A percentile compares a stretch with the other conserved stretches of the same genome.
Evolutionary conservation across 2,113 vertebrate genomes (phyloP).

Genomic region (Aegotheles bennettii): DNA sequence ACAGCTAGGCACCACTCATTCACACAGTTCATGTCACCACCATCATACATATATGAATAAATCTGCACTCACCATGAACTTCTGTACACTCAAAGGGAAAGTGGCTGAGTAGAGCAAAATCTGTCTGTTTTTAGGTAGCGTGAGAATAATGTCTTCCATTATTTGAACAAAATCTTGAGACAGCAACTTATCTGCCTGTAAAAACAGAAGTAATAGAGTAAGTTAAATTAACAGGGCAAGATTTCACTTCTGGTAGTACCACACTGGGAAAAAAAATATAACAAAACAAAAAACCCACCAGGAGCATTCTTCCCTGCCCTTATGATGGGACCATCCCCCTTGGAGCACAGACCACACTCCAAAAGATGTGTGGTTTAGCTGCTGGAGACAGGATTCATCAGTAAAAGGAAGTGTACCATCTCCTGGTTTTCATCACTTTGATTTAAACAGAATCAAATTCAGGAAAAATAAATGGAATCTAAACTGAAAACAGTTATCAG

Average conservation of each 20-base stretch:
- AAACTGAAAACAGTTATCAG: neutral
- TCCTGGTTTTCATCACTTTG: neutral
- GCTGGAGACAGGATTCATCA: neutral
- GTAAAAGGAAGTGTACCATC: neutral
- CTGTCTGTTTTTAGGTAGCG: constrained; percentile 94
- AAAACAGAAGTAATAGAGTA: neutral
- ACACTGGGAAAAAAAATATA: too few relatives aligned
- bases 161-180: constrained; percentile 99
- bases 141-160: constrained; percentile 98
- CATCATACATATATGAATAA: accelerated
- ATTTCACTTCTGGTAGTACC: neutral
- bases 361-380: neutral
- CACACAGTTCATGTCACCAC: neutral
- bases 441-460: neutral
- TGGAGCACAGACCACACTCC: neutral
- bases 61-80: constrained; percentile 89
- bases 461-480: neutral
- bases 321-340: neutral
- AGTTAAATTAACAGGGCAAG: neutral
- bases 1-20: neutral
- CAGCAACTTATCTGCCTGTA: constrained; percentile 95
- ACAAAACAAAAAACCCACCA: neutral
- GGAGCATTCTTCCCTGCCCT: neutral
- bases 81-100: constrained; percentile 97
- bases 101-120: constrained; percentile 98